Evolutionary conservation across 37 sponge, comb jelly and placozoan genomes (phyloP), one percentile per base, ranked within the genome.

Genomic region (Sycon ciliatum): DNA sequence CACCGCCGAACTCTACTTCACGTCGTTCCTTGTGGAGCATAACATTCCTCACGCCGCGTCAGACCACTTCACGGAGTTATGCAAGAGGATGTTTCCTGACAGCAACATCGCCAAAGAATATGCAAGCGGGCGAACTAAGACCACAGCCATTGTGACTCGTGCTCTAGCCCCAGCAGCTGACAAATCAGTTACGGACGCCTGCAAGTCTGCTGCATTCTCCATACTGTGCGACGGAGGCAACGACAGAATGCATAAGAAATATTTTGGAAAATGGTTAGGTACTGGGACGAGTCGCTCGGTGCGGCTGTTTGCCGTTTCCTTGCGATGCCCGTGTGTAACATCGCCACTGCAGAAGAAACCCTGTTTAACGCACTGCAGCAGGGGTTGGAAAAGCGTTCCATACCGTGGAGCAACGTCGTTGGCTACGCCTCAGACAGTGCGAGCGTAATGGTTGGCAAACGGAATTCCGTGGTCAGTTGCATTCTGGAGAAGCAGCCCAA

Each of bases 221-320:
- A 68, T 77, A 20, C 36, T 68, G 9, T 77, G 70, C 32, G 78
- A 78, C 70, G 72, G 79, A 27, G 79, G 79, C 1, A 71, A 78
- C 70, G 80, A 80, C 40, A 39, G 46, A 32, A 22, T 30, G 3
- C 72, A 65, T 1, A 62, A 62, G 40, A 80, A 81, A 33, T 28
- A 62, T 52, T 71, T 72, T 33, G 73, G 65, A 35, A 72, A 11
- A n/a, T 80, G 68, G 80, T 80, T 5, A 42, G 74, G 35, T 54
- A 63, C 24, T 80, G 74, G 80, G 74, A 73, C 54, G 60, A 80
- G 5, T 0, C 1, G 26, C 0, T 28, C 3, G 3, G 60, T 22
- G 65, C 64, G 53, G 53, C 74, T 24, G 72, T 71, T 2, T 70
- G 64, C 2, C 77, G 65, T 30, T 80, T 80, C 64, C 67, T 80